phyloP scores from a whole-genome alignment of 1,140 invertebrate genomes.

The Pogonomyrmex californicus region DNA sequence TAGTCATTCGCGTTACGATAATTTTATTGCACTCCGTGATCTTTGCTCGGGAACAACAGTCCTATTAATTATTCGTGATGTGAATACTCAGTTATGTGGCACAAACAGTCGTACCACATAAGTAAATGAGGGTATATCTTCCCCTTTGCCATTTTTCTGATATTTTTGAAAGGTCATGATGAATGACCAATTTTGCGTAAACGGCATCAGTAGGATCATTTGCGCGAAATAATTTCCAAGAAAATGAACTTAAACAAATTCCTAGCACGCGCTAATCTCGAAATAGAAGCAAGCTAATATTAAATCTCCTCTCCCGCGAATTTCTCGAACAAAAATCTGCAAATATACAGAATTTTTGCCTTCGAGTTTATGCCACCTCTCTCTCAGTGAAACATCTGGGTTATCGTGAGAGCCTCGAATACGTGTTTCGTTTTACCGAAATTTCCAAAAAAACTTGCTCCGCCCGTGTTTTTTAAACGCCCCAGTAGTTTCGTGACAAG shows the following conservation, averaged over 20 bases:
- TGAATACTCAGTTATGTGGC: slow-evolving; percentile 9
- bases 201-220: neutral
- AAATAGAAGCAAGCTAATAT: neutral
- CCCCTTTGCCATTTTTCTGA: neutral
- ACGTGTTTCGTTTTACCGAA: neutral
- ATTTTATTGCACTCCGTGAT: slow-evolving; percentile 29
- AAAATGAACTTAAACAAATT: neutral
- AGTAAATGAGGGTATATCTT: neutral
- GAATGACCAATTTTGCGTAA: slow-evolving; percentile 19
- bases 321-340: neutral
- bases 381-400: neutral
- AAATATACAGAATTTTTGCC: neutral
- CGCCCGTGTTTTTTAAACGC: neutral
- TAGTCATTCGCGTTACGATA: neutral
- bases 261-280: neutral
- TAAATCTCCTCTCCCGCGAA: neutral
- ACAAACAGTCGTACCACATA: neutral
- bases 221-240: slow-evolving; percentile 7
- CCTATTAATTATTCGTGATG: slow-evolving; percentile 27
- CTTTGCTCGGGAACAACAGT: slow-evolving; percentile 38
- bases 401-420: neutral
- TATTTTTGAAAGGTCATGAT: neutral
- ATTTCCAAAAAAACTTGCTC: neutral
- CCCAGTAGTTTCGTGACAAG: neutral
- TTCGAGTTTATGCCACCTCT: neutral